Evolutionary conservation across 1,140 invertebrate species (phyloP).

Genomic region (Drosophila ogumai): DNA sequence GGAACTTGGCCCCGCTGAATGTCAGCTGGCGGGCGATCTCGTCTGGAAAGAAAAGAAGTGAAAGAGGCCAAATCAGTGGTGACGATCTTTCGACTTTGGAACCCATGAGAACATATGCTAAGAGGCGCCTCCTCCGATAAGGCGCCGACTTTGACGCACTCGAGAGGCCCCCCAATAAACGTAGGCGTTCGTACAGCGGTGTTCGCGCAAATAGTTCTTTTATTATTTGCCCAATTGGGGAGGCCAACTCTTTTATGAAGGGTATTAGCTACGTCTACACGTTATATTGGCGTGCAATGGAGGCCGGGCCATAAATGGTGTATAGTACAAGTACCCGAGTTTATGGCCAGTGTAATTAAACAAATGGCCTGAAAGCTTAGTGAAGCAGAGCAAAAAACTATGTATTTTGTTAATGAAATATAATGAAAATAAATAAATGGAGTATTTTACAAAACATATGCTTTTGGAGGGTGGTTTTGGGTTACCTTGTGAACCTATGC

Average conservation of each 20-base stretch:
- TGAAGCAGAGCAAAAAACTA: neutral
- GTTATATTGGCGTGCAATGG: neutral
- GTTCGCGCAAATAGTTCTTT: slow-evolving; percentile 7
- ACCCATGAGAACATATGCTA: neutral
- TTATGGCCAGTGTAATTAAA: slow-evolving; percentile 1
- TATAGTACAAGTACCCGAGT: neutral
- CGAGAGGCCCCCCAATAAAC: slow-evolving; percentile 28
- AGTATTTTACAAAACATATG: neutral
- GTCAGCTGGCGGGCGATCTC: slow-evolving; percentile 91
- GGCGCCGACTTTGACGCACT: slow-evolving; percentile 23
- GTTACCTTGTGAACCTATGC: too few species aligned
- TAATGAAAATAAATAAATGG: neutral
- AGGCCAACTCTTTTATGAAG: neutral
- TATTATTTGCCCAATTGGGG: slow-evolving; percentile 5
- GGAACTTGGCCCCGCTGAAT: slow-evolving; percentile 88
- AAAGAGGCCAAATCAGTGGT: slow-evolving; percentile 6
- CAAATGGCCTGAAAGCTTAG: neutral
- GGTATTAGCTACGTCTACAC: neutral
- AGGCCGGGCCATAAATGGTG: neutral
- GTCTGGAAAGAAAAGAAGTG: slow-evolving; percentile 86
- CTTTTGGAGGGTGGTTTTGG: neutral
- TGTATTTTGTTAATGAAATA: neutral
- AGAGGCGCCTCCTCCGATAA: slow-evolving; percentile 21
- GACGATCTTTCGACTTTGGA: slow-evolving; percentile 48
- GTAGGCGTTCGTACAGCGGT: neutral